phyloP scores from a whole-genome alignment of 2,113 vertebrate species.

The Lepus timidus region DNA sequence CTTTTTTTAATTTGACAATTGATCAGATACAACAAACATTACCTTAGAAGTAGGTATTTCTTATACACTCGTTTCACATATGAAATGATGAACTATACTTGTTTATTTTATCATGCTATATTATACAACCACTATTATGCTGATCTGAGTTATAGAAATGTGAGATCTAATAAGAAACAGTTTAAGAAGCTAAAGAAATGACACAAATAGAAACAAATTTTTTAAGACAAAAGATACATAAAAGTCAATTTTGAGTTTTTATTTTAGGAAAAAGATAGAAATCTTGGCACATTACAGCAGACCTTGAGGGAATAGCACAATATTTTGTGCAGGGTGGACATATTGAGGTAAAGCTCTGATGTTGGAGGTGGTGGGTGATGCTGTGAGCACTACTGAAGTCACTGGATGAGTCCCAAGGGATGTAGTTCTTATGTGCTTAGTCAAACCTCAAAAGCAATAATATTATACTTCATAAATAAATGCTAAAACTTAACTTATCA shows the following conservation, averaged over 20 bases:
- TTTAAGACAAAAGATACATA: background rate
- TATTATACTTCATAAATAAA: slow-evolving; percentile 3
- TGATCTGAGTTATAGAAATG: background rate
- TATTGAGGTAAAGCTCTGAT: background rate
- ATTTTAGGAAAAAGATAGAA: background rate
- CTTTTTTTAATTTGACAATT: slow-evolving; percentile 18
- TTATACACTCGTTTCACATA: background rate
- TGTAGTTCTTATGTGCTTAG: background rate
- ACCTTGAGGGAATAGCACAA: background rate
- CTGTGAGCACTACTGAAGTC: background rate
- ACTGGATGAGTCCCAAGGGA: background rate
- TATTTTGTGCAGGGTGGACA: background rate
- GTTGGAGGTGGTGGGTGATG: background rate
- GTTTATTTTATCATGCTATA: background rate
- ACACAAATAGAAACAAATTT: background rate
- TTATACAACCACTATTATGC: background rate
- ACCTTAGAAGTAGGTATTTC: background rate
- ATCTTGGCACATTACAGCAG: background rate
- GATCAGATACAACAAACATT: background rate
- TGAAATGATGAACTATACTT: background rate
- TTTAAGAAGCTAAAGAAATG: slow-evolving; percentile 35
- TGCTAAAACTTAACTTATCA: background rate
- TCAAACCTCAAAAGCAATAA: background rate
- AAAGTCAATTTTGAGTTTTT: slow-evolving; percentile 15
- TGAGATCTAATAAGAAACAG: slow-evolving; percentile 5